Conservation (phyloP, 2,113 vertebrate species). For the Cettia cetti region DNA sequence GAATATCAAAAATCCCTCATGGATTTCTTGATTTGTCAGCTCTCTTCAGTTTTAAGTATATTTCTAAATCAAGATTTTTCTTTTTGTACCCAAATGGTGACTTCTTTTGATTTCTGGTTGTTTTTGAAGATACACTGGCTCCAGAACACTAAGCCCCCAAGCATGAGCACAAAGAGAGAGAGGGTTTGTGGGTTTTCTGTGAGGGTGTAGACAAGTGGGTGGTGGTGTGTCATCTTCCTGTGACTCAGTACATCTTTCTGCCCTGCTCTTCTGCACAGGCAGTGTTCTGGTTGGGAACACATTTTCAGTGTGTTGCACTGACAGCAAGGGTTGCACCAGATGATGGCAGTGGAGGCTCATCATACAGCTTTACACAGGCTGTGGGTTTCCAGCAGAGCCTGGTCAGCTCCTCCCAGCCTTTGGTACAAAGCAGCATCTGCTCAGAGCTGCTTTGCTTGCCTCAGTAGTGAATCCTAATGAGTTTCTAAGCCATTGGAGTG, state of each 20-base stretch:
- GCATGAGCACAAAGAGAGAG: not conserved
- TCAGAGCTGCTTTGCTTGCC: not conserved
- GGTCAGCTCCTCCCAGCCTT: not conserved
- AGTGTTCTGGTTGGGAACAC: not conserved
- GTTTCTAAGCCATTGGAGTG: not conserved
- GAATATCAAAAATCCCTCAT: not conserved
- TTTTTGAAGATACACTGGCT: not conserved
- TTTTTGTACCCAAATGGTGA: not conserved
- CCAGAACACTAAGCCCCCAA: not conserved
- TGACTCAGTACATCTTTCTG: not conserved
- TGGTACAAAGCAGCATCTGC: not conserved
- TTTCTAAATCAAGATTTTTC: not conserved
- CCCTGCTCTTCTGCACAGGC: not conserved
- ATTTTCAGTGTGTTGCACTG: not conserved
- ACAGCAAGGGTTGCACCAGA: not conserved
- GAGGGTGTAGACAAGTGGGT: accelerated
- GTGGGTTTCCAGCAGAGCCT: not conserved
- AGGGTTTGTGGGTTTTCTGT: not conserved
- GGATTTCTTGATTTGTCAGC: not conserved
- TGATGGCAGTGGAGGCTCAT: constrained; percentile 41
- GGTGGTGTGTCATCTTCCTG: not conserved
- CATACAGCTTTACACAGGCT: not conserved
- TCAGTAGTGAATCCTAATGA: not conserved
- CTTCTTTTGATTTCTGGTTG: not conserved
- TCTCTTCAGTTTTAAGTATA: not conserved